Conservation (phyloP, 2,113 vertebrate species). For the Pongo pygmaeus region DNA sequence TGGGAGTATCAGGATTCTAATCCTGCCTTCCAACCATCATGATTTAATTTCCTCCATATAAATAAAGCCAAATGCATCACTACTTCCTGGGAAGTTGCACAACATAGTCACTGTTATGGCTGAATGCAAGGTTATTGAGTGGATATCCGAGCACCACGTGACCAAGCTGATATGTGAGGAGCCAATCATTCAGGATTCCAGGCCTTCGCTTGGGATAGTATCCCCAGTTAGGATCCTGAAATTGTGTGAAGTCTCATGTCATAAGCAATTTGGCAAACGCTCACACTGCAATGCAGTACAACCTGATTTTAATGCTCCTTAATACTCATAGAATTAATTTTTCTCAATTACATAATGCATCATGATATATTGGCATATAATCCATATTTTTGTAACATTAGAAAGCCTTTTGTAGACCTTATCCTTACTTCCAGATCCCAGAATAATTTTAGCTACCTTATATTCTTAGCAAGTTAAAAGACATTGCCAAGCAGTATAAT, state of each 20-base stretch:
- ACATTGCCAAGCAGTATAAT: neutral
- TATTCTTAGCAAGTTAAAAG: neutral
- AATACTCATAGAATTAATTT: neutral
- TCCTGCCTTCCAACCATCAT: neutral
- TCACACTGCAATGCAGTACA: neutral
- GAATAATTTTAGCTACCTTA: neutral
- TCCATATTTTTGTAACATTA: neutral
- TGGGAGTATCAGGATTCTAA: conserved; percentile 23
- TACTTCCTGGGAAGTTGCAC: conserved; percentile 17
- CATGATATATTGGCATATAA: neutral
- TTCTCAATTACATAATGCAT: neutral
- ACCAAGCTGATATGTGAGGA: neutral
- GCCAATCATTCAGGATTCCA: neutral
- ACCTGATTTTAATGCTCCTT: neutral
- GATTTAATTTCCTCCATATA: conserved; percentile 42
- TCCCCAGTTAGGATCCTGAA: neutral
- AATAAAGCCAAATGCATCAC: neutral
- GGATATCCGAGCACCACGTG: neutral
- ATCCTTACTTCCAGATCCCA: neutral
- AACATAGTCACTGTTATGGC: neutral
- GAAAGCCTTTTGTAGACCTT: neutral
- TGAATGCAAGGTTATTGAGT: neutral
- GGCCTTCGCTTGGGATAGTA: neutral
- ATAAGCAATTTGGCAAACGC: neutral
- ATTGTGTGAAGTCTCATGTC: neutral